Conservation (phyloP, 2,888 invertebrate species). For the Mesorhabditis sp. region DNA sequence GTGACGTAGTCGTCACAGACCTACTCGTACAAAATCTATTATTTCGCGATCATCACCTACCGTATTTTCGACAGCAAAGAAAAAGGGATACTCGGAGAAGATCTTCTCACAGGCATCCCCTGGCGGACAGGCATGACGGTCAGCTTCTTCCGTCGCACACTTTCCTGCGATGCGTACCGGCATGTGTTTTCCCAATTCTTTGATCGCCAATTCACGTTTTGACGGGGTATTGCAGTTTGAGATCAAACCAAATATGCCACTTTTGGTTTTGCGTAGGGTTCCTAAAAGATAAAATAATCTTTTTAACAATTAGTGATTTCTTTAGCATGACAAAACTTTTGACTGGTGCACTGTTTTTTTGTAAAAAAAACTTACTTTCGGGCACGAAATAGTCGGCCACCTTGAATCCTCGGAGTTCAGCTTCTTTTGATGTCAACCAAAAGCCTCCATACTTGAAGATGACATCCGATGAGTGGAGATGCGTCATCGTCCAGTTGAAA, state of each 20-base stretch:
- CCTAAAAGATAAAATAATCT: neutral
- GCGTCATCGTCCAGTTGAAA: conserved; percentile 65
- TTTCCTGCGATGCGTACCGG: conserved; percentile 47
- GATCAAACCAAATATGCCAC: conserved; percentile 49
- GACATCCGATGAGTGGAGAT: conserved; percentile 62
- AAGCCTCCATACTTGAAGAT: conserved; percentile 60
- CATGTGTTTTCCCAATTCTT: conserved; percentile 39
- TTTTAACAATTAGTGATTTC: neutral
- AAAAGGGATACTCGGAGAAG: conserved; percentile 48
- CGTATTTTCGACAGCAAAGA: conserved; percentile 51
- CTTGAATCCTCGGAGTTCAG: conserved; percentile 37
- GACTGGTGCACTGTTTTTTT: neutral
- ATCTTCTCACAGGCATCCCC: conserved; percentile 23
- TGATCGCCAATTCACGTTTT: conserved; percentile 39
- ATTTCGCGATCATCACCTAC: conserved; percentile 11
- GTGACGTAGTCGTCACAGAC: conserved; percentile 53
- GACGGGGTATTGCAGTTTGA: conserved; percentile 52
- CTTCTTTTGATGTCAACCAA: conserved; percentile 36
- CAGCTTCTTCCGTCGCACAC: conserved; percentile 30
- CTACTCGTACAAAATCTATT: conserved; percentile 14
- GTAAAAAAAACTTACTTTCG: neutral
- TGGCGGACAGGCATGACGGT: conserved; percentile 31
- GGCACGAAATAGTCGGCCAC: conserved; percentile 12
- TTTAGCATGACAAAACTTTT: neutral
- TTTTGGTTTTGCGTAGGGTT: conserved; percentile 30